These are phyloP conservation scores for Sebastes oblongus DNA, from an alignment of 2,797 vertebrate genomes.

Conservation along the genomic window DNA sequence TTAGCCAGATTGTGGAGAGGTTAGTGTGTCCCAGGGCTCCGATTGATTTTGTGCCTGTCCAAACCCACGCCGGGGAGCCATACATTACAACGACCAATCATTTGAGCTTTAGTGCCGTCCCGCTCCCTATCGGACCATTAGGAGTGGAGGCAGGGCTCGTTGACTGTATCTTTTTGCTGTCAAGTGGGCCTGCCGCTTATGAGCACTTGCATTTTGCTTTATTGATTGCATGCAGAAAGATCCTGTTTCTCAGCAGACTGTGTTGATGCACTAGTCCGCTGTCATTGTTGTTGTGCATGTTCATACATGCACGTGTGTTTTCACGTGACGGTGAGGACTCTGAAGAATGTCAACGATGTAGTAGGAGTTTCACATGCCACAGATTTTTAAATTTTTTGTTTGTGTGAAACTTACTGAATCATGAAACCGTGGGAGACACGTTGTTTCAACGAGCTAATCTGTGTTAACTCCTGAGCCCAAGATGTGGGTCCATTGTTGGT, in stretches of 20 bases:
- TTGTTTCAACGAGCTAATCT: constrained; percentile 44
- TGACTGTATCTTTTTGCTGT: constrained; percentile 34
- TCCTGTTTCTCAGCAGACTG: constrained; percentile 16
- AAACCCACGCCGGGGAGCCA: constrained; percentile 56
- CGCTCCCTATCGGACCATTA: constrained; percentile 49
- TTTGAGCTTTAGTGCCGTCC: constrained; percentile 44
- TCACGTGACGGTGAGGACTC: neutral
- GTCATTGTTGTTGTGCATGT: constrained; percentile 26
- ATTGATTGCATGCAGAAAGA: constrained; percentile 42
- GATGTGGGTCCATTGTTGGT: constrained; percentile 35
- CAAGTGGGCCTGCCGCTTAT: constrained; percentile 27
- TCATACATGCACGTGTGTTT: constrained; percentile 2
- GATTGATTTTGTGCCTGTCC: constrained; percentile 74
- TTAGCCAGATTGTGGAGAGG: constrained; percentile 52
- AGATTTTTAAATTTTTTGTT: neutral
- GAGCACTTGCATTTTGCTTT: constrained; percentile 28
- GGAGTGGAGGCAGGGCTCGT: constrained; percentile 9
- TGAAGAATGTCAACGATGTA: constrained; percentile 24
- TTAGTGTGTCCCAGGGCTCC: constrained; percentile 62
- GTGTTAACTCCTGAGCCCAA: constrained; percentile 24
- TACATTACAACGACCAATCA: constrained; percentile 66
- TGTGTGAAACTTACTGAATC: neutral
- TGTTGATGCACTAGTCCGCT: constrained; percentile 4
- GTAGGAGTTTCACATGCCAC: neutral
- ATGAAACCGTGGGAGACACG: constrained; percentile 14